Conservation (phyloP, 2,797 vertebrate genomes). For the Stomatorhinus walkeri region DNA sequence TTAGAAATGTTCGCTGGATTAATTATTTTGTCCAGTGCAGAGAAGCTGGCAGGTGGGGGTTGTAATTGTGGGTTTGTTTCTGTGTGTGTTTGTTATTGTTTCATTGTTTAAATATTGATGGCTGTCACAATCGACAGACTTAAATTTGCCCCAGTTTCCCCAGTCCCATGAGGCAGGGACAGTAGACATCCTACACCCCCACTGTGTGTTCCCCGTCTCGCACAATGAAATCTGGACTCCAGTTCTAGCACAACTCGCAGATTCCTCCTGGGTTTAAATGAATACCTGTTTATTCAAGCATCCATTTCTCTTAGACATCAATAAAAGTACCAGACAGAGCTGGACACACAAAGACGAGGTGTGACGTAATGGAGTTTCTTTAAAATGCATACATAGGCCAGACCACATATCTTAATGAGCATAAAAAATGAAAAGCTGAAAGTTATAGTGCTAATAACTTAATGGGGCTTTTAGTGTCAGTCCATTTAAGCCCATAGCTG, state of each 20-base stretch:
- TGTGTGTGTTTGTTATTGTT: neutral
- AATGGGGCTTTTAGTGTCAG: neutral
- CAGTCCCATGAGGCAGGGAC: neutral
- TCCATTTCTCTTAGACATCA: neutral
- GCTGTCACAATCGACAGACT: neutral
- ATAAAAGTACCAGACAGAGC: neutral
- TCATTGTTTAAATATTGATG: neutral
- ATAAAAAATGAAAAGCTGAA: slow-evolving; percentile 8
- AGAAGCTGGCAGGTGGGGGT: neutral
- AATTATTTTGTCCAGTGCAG: neutral
- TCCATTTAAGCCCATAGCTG: neutral
- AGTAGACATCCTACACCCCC: neutral
- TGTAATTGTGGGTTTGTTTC: neutral
- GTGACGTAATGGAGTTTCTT: neutral
- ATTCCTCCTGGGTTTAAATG: neutral
- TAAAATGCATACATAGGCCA: neutral
- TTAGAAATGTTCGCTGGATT: neutral
- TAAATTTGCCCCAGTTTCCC: neutral
- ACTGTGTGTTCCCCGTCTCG: neutral
- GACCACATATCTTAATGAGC: neutral
- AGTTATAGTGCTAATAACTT: slow-evolving; percentile 9
- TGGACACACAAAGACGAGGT: neutral
- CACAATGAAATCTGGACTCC: neutral
- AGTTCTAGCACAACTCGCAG: neutral
- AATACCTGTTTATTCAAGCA: neutral